phyloP scores from a whole-genome alignment of 2,113 vertebrate genomes.

The Nesospiza acunhae region DNA sequence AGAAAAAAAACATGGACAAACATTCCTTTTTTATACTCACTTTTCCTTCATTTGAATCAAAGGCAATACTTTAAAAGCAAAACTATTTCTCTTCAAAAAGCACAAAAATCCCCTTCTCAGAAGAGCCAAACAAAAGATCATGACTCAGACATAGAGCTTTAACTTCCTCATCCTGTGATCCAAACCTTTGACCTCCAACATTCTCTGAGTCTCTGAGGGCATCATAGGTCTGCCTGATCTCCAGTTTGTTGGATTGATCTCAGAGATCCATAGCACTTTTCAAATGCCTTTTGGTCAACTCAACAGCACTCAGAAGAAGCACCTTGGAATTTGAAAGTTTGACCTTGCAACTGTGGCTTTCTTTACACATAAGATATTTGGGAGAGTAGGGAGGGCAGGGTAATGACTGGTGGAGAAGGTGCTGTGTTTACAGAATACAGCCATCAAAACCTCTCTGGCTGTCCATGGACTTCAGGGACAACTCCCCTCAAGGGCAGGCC shows the following conservation, averaged over 20 bases:
- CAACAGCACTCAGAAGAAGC: not conserved
- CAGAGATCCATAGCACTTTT: not conserved
- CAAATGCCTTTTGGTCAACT: not conserved
- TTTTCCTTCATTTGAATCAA: not conserved
- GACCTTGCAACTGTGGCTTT: not conserved
- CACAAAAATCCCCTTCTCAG: not conserved
- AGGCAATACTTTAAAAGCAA: slow-evolving; percentile 3
- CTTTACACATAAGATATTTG: not conserved
- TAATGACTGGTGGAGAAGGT: not conserved
- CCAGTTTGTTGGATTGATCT: not conserved
- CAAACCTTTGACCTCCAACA: slow-evolving; percentile 1
- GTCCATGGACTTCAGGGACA: not conserved
- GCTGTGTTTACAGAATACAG: not conserved
- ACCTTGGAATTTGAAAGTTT: not conserved
- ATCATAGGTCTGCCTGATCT: not conserved
- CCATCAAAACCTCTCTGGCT: not conserved
- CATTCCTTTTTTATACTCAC: not conserved
- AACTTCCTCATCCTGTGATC: slow-evolving; percentile 20
- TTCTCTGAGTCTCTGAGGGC: not conserved
- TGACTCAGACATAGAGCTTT: not conserved
- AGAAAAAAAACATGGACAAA: not conserved
- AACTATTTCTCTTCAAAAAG: slow-evolving; percentile 4
- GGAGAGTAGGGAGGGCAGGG: not conserved
- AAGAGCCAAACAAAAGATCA: not conserved
- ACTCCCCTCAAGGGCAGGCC: not conserved